phyloP scores from a whole-genome alignment of 37 sponge, comb jelly and placozoan species.

The Spongilla lacustris region DNA sequence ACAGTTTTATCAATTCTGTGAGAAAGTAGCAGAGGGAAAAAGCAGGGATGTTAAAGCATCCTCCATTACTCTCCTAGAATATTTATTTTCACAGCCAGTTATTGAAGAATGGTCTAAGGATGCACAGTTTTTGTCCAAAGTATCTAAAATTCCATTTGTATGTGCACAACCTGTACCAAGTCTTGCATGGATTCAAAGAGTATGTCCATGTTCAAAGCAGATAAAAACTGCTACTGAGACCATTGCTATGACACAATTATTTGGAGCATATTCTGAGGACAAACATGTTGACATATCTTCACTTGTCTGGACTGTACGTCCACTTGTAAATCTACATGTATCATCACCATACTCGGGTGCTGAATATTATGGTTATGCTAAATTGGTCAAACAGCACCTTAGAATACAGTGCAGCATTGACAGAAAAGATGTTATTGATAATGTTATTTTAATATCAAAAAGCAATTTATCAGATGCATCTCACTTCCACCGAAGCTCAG shows the following conservation, averaged over 20 bases:
- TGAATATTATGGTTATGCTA: not conserved
- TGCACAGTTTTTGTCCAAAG: not conserved
- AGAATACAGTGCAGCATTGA: not conserved
- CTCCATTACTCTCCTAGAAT: conserved; percentile 18
- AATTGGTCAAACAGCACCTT: not conserved
- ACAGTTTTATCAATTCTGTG: conserved; percentile 31
- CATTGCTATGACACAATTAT: not conserved
- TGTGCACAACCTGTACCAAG: not conserved
- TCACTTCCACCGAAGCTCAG: conserved; percentile 29
- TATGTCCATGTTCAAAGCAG: not conserved
- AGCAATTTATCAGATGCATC: conserved; percentile 2
- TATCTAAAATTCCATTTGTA: conserved; percentile 46
- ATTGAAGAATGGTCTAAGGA: conserved; percentile 6
- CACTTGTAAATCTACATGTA: conserved; percentile 13
- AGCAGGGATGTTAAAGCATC: not conserved
- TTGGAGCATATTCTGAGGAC: not conserved
- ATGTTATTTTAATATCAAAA: conserved; percentile 37
- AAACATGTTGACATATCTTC: not conserved
- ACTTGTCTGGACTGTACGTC: conserved; percentile 60
- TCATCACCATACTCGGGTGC: not conserved
- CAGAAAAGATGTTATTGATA: conserved; percentile 33
- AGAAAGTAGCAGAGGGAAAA: conserved; percentile 7
- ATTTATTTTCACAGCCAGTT: conserved; percentile 13
- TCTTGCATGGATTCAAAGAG: conserved; percentile 35
- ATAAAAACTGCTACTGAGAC: not conserved